Base-by-base conservation (phyloP, 2,888 invertebrate genomes). In the Ommatoiulus sabulosus region DNA sequence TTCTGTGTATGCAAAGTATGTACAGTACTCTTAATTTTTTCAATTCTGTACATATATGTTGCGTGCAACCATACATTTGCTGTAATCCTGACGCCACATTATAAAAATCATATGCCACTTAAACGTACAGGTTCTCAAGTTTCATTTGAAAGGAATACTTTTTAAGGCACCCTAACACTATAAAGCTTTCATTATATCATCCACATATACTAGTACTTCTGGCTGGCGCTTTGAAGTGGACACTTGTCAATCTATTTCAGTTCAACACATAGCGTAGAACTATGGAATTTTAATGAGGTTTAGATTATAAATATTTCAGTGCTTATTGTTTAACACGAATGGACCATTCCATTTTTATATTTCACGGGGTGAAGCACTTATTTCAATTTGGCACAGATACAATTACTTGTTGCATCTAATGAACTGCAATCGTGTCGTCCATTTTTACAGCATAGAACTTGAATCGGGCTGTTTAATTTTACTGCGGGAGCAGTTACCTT, bases 101-200 rank as follows among this genome's bases (percentile, higher is more conserved):
- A 80, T 80, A 80, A 10, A 12, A 80, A 35, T 24, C 80, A 24
- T 12, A 12, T 35, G 35, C 8, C 80, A 80, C 80, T 80, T 80
- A 10, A 80, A 80, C 15, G 20, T 80, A 4, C 6, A 35, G 80
- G 12, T 80, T 80, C 6, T 80, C 80, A 12, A 3, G 80, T 80
- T 80, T 80, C 80, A 35, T 20, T 80, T 80, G 80, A 80, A 35
- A 80, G 80, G 80, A 35, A 35, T 80, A 72, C 24, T 72, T 72
- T 10, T 24, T 80, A 35, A 80, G n/a, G 57, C n/a, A 57, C 57
- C 10, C n/a, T 5, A 17, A 57, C 57, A 57, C 57, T 35, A 63
- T 63, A 35, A 80, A 80, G 35, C 80, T 80, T 12, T 35, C 80
- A 80, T 3, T 35, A 3, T 80, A 12, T 35, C 24, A 80, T 24